Evolutionary conservation across 1,140 invertebrate genomes (phyloP).

Genomic region (Zaprionus kolodkinae): DNA sequence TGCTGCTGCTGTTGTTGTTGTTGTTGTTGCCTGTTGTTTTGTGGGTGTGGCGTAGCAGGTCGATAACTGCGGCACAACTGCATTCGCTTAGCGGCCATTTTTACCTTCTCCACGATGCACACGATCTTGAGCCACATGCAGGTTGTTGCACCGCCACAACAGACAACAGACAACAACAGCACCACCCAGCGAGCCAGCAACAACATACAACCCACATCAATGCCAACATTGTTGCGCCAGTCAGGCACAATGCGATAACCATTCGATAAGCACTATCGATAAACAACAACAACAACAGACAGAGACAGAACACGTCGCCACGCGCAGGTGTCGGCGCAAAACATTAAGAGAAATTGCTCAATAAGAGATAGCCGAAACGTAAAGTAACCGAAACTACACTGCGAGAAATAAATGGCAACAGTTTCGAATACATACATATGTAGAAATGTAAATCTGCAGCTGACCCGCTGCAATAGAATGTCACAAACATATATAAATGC

Average conservation of each 20-base stretch:
- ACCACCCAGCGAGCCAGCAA: constrained; percentile 35
- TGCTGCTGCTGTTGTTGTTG: constrained; percentile 27
- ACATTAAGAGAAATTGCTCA: neutral
- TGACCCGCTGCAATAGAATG: too few species aligned
- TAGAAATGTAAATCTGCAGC: neutral
- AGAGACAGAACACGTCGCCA: neutral
- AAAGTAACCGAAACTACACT: constrained; percentile 1
- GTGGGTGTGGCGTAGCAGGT: constrained; percentile 52
- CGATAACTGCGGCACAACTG: constrained; percentile 42
- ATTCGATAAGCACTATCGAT: constrained; percentile 26
- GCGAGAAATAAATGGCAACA: neutral
- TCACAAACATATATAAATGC: neutral
- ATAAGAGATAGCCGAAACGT: neutral
- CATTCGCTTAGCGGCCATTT: constrained; percentile 44
- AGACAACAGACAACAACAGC: constrained; percentile 19
- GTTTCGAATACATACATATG: too few species aligned
- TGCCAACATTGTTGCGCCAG: constrained; percentile 39
- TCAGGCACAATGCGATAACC: constrained; percentile 7
- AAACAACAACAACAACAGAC: constrained; percentile 2
- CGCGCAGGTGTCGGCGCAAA: neutral
- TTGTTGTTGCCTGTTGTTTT: constrained; percentile 27
- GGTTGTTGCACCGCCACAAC: constrained; percentile 74
- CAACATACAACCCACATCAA: constrained; percentile 34
- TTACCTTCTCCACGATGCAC: constrained; percentile 44
- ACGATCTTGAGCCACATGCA: constrained; percentile 83